phyloP scores from a whole-genome alignment of 2,888 invertebrate genomes.

The Luperina testacea region DNA sequence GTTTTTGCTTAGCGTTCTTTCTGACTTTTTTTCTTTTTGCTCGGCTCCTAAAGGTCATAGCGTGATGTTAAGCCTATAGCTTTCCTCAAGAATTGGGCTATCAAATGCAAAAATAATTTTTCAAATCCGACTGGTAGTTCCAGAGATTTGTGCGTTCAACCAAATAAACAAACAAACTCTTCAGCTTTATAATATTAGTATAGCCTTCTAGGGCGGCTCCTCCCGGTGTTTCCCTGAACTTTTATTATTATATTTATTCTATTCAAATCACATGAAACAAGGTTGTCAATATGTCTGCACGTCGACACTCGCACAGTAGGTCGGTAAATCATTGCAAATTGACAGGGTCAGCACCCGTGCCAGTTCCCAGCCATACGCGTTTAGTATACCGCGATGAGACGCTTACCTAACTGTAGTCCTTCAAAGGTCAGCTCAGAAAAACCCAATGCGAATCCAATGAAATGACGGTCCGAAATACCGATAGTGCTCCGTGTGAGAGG shows the following conservation, averaged over 20 bases:
- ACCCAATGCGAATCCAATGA: neutral
- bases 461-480: neutral
- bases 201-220: neutral
- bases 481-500: neutral
- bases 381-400: neutral
- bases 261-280: neutral
- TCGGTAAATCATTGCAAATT: constrained; percentile 47
- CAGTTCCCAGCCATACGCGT: constrained; percentile 21
- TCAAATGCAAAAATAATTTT: too few species aligned
- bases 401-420: constrained; percentile 14
- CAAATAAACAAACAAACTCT: too few species aligned
- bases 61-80: too few species aligned
- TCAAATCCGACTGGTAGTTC: too few species aligned
- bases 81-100: too few species aligned
- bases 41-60: too few species aligned
- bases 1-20: too few species aligned
- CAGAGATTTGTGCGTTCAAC: too few species aligned
- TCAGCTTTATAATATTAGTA: too few species aligned
- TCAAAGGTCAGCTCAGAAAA: constrained; percentile 10
- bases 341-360: constrained; percentile 49
- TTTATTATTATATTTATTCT: neutral
- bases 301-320: neutral
- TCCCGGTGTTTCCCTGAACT: neutral
- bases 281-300: constrained; percentile 1
- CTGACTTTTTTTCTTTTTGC: too few species aligned